Evolutionary conservation across 2,113 vertebrate species (phyloP).

Genomic region (Patagioenas fasciata): DNA sequence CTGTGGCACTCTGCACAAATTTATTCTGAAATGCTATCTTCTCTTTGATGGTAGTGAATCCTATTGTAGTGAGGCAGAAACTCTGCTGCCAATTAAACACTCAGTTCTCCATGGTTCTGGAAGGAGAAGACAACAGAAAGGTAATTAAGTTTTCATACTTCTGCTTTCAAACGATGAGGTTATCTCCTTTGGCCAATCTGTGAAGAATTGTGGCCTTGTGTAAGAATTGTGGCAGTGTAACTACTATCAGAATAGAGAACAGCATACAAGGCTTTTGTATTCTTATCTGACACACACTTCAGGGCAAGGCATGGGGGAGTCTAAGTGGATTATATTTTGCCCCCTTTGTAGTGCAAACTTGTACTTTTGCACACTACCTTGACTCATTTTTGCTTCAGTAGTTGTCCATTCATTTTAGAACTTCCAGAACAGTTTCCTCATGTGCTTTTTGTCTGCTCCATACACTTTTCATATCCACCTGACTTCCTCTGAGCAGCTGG

Average conservation of each 20-base stretch:
- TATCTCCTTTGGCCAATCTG: not conserved
- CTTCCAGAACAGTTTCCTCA: not conserved
- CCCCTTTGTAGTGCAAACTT: rapidly evolving
- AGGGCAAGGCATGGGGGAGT: not conserved
- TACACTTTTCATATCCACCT: not conserved
- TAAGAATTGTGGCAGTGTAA: not conserved
- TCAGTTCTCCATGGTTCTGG: not conserved
- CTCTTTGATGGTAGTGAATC: not conserved
- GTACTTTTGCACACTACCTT: not conserved
- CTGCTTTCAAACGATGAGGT: not conserved
- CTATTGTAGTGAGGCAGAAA: not conserved
- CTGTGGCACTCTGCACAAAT: not conserved
- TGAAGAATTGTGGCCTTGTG: not conserved
- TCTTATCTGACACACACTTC: not conserved
- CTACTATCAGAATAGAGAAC: not conserved
- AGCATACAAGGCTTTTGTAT: not conserved
- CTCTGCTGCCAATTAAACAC: not conserved
- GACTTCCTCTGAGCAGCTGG: not conserved
- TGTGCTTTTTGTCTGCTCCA: not conserved
- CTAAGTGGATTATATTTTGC: not conserved
- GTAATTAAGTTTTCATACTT: not conserved
- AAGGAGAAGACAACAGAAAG: not conserved
- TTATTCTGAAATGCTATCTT: not conserved
- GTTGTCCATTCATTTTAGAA: not conserved
- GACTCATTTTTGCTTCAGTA: not conserved